Base-by-base conservation (phyloP, 2,113 vertebrate genomes). In the Sebastes fasciatus region DNA sequence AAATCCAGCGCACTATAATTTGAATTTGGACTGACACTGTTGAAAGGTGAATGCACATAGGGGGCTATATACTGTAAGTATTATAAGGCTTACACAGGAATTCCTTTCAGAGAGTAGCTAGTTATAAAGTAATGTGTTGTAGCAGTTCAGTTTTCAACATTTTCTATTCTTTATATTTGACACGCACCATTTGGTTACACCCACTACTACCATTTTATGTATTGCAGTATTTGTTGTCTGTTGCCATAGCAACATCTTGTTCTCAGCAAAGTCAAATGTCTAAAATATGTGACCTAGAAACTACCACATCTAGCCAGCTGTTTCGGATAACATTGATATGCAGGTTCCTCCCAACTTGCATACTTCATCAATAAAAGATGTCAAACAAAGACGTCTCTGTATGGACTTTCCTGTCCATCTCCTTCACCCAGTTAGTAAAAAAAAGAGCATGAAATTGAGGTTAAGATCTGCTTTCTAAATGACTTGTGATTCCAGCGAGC, bases 261-360 rank as follows among this genome's bases (percentile, higher is more conserved):
- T 55, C 51, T 83, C 14, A 0, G 34, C 8, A 19, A 62, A 49
- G 34, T 70, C 9, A 76, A 40, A 62, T 26, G 61, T 83, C 6
- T 62, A 52, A 80, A 75, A 83, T 74, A 75, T 78, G 1, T 64
- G 66, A 71, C 21, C 26, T 6, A 67, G 43, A 74, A 77, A 52
- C 45, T 16, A 65, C 23, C 19, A 2, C 68, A 80, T 21, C 17
- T 4, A 48, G 5, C 52, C 70, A 23, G 45, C 55, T 64, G 23
- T 66, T 58, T 84, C 34, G 6, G 4, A 78, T 66, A 70, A 55
- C 23, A 46, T 80, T 79, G 71, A 13, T 34, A 52, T 34, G 10
- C 26, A 52, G 9, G 42, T 34, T 64, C 60, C 51, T 66, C 45
- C 45, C 10, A 61, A 21, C 14, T 61, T 64, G 19, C 34, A 34